phyloP scores from a whole-genome alignment of 2,797 vertebrate species.

The Sebastes oblongus region DNA sequence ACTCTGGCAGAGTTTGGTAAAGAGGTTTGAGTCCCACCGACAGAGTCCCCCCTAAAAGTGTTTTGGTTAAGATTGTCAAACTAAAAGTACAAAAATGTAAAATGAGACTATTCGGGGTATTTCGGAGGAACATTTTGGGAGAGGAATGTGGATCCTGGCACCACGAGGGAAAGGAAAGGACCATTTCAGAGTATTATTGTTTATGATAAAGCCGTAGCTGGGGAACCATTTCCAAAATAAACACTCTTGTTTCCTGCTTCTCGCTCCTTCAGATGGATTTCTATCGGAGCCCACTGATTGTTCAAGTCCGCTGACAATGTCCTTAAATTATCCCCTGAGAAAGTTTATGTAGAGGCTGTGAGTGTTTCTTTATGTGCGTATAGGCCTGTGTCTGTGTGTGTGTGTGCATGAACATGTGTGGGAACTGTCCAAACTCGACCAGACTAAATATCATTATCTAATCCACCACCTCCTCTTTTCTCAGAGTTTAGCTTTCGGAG shows the following conservation, averaged over 20 bases:
- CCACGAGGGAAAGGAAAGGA: conserved; percentile 37
- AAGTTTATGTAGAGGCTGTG: conserved; percentile 56
- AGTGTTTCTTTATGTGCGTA: conserved; percentile 5
- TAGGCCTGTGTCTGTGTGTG: neutral
- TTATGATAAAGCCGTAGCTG: conserved; percentile 67
- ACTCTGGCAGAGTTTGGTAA: neutral
- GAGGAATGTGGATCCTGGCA: conserved; percentile 57
- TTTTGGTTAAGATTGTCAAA: neutral
- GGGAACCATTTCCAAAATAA: conserved; percentile 67
- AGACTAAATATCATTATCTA: conserved; percentile 60
- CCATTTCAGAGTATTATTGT: conserved; percentile 65
- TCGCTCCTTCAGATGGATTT: conserved; percentile 57
- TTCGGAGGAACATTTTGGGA: conserved; percentile 29
- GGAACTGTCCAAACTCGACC: conserved; percentile 52
- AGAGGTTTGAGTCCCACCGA: neutral
- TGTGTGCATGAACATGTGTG: conserved; percentile 44
- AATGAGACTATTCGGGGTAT: conserved; percentile 18
- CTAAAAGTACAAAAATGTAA: conserved; percentile 26
- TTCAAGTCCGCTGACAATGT: conserved; percentile 60
- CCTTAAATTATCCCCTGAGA: conserved; percentile 75
- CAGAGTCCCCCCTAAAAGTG: neutral
- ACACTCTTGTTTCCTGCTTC: conserved; percentile 65
- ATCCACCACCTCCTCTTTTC: conserved; percentile 12
- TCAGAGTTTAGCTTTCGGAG: conserved; percentile 37
- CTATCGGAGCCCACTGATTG: conserved; percentile 49